Percentiles rank a stretch among this genome's conserved stretches.
Evolutionary conservation across 2,113 vertebrate species (phyloP).

Genomic region (Cyphomyrus plagiostoma): DNA sequence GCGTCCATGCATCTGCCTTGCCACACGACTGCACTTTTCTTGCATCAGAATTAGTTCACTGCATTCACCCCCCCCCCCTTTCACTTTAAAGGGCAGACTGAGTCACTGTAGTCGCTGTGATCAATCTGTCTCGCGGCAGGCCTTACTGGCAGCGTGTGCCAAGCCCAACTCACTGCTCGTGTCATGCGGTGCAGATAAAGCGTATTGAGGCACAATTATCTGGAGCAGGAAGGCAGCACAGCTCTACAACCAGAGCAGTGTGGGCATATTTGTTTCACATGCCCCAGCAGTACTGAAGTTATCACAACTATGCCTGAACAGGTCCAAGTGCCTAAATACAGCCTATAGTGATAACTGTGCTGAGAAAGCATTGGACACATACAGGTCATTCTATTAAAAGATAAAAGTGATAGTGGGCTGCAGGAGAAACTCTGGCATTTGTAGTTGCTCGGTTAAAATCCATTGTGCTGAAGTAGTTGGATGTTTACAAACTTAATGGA

Average conservation of each 20-base stretch:
- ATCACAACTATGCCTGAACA: neutral
- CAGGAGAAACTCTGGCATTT: neutral
- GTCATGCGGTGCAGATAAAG: slow-evolving; percentile 11
- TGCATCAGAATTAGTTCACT: slow-evolving; percentile 2
- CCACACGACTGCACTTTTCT: neutral
- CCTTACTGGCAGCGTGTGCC: neutral
- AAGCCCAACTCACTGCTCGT: neutral
- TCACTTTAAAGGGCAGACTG: slow-evolving; percentile 11
- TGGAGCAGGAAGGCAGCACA: neutral
- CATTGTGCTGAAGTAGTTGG: neutral
- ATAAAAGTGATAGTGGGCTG: neutral
- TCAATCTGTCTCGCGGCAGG: slow-evolving; percentile 14
- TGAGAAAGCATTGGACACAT: neutral
- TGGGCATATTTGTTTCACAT: neutral
- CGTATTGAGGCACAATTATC: slow-evolving; percentile 6
- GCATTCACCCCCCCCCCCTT: neutral
- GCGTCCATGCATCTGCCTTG: neutral
- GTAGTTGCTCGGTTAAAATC: neutral
- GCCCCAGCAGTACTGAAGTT: neutral
- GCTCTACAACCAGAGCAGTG: neutral
- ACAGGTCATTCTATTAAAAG: neutral
- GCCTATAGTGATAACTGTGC: neutral
- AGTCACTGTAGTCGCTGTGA: neutral
- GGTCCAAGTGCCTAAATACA: neutral
- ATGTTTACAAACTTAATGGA: neutral